phyloP scores from a whole-genome alignment of 2,888 invertebrate species.

The Glyphotaelius pellucidus region DNA sequence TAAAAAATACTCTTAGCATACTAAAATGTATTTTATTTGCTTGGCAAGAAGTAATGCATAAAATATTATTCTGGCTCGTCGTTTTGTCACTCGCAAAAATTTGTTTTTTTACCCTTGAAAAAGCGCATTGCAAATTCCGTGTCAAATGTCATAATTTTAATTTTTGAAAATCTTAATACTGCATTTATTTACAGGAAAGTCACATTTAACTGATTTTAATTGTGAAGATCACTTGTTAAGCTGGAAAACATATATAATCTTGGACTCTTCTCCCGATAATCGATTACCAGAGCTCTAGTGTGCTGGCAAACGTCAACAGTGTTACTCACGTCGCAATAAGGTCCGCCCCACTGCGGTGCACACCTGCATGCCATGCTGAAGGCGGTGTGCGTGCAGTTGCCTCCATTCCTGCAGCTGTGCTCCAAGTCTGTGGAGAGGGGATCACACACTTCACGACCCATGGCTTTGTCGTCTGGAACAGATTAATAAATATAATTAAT shows the following conservation, averaged over 20 bases:
- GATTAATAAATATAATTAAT: neutral
- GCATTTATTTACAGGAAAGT: too few species aligned
- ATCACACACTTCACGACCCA: constrained; percentile 66
- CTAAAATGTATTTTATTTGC: too few species aligned
- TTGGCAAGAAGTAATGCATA: too few species aligned
- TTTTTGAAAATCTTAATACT: too few species aligned
- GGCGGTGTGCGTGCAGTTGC: constrained; percentile 75
- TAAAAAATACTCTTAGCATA: too few species aligned
- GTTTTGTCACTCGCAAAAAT: too few species aligned
- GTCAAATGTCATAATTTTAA: too few species aligned
- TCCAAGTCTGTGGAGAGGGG: constrained; percentile 68
- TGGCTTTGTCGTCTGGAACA: constrained; percentile 48
- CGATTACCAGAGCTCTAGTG: neutral
- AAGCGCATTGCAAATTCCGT: too few species aligned
- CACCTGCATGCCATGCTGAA: constrained; percentile 77
- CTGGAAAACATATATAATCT: neutral
- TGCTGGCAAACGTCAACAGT: neutral
- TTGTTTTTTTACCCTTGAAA: too few species aligned
- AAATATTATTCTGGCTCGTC: too few species aligned
- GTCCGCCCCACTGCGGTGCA: constrained; percentile 76
- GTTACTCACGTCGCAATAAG: constrained; percentile 71
- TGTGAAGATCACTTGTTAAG: too few species aligned
- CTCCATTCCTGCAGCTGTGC: constrained; percentile 76
- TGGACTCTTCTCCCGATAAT: neutral
- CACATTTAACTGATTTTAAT: too few species aligned